A percentile compares a stretch with the other conserved stretches of the same genome.
These are phyloP conservation scores for Enoplosus armatus DNA, from an alignment of 2,797 vertebrate genomes.

Conservation along the genomic window DNA sequence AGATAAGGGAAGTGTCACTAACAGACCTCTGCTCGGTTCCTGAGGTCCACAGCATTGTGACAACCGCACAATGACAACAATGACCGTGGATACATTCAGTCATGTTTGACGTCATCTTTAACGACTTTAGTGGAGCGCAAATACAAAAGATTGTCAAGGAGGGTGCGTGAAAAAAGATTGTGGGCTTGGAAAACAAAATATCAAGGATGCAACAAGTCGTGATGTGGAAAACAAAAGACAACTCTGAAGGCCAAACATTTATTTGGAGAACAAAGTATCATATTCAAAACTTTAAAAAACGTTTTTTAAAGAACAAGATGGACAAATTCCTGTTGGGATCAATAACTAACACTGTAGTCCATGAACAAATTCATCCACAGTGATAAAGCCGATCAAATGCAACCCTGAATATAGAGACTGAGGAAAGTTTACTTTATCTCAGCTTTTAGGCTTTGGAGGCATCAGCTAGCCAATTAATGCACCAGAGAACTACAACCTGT, in stretches of 20 bases:
- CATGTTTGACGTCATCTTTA: slow-evolving; percentile 15
- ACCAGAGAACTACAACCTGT: not conserved
- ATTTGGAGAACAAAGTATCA: not conserved
- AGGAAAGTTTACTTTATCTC: not conserved
- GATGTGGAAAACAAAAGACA: slow-evolving; percentile 15
- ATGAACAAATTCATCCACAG: not conserved
- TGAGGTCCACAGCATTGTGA: not conserved
- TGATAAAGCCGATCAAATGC: not conserved
- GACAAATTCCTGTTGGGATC: slow-evolving; percentile 2
- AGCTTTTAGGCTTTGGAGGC: not conserved
- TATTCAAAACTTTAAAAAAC: slow-evolving; percentile 12
- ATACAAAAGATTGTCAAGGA: not conserved
- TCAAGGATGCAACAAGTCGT: slow-evolving; percentile 26
- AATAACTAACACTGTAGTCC: not conserved
- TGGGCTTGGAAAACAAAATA: not conserved
- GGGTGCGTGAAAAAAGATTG: not conserved
- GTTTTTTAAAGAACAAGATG: slow-evolving; percentile 16
- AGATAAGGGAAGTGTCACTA: slow-evolving; percentile 2
- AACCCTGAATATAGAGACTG: not conserved
- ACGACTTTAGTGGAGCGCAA: not conserved
- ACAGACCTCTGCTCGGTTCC: not conserved
- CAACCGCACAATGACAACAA: slow-evolving; percentile 5
- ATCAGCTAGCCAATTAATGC: not conserved
- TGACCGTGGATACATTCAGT: not conserved
- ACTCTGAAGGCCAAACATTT: slow-evolving; percentile 21